Conservation (phyloP, 2,797 vertebrate species). For the Scyliorhinus canicula region DNA sequence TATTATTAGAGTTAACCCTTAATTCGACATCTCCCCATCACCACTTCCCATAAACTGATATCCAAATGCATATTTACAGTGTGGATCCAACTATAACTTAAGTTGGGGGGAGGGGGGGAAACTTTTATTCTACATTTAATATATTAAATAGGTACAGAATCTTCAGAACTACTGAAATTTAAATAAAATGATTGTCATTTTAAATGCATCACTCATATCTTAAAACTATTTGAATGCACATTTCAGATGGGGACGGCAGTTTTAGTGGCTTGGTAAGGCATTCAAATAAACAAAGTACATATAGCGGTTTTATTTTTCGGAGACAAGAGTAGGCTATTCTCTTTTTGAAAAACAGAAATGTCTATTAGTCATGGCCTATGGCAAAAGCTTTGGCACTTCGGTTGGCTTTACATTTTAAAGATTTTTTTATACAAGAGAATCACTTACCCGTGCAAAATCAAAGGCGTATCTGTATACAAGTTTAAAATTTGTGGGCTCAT, state of each 20-base stretch:
- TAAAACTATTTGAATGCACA: not conserved
- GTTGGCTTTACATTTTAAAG: not conserved
- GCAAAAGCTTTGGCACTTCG: not conserved
- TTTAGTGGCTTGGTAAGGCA: not conserved
- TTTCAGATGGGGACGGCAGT: not conserved
- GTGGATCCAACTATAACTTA: too few species aligned
- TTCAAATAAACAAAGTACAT: not conserved
- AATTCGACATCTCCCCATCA: too few species aligned
- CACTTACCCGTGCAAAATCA: constrained; percentile 97
- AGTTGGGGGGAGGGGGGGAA: too few species aligned
- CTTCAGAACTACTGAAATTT: too few species aligned
- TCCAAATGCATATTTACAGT: too few species aligned
- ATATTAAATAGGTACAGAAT: too few species aligned
- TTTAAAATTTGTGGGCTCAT: constrained; percentile 95
- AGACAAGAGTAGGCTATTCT: not conserved
- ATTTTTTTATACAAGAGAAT: not conserved
- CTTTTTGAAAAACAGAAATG: not conserved
- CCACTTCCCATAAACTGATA: too few species aligned
- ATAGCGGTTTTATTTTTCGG: not conserved
- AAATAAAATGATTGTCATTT: too few species aligned
- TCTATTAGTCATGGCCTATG: not conserved
- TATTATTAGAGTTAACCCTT: too few species aligned
- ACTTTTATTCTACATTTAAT: too few species aligned
- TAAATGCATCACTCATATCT: too few species aligned
- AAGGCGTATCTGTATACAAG: constrained; percentile 99